phyloP scores from a whole-genome alignment of 2,888 invertebrate species.

The Coelogynopora nodosa region DNA sequence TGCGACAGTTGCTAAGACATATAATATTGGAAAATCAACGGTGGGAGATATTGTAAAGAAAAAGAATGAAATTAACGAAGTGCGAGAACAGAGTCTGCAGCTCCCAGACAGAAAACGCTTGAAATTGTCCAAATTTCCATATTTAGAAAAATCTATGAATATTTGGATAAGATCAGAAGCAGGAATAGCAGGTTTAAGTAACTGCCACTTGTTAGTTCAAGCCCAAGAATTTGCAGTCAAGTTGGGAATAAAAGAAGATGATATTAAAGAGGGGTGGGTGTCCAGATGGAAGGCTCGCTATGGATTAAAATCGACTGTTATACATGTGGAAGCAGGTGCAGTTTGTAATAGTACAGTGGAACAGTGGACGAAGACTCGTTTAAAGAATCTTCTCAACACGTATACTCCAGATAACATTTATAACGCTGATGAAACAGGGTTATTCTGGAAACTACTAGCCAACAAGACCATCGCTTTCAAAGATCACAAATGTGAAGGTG shows the following conservation, averaged over 20 bases:
- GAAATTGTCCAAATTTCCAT: background rate
- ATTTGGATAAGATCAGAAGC: background rate
- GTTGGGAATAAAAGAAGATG: background rate
- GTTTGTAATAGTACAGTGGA: background rate
- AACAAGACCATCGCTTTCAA: slow-evolving; percentile 34
- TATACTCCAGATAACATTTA: slow-evolving; percentile 21
- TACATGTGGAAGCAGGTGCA: slow-evolving; percentile 1
- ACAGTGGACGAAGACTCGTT: background rate
- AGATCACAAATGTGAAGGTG: slow-evolving; percentile 27
- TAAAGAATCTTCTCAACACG: background rate
- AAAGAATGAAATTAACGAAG: background rate
- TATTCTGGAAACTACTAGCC: slow-evolving; percentile 35
- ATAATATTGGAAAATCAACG: background rate
- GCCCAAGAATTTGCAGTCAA: slow-evolving; percentile 34
- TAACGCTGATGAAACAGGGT: slow-evolving; percentile 5
- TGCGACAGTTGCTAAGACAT: background rate
- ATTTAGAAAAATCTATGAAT: slow-evolving; percentile 25
- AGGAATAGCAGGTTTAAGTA: background rate
- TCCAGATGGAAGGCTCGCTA: background rate
- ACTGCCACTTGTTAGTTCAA: slow-evolving; percentile 21
- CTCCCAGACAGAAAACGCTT: slow-evolving; percentile 4
- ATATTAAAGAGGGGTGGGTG: background rate
- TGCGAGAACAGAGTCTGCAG: background rate
- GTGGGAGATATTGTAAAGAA: background rate
- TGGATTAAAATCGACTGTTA: slow-evolving; percentile 13